Percentiles rank a stretch among this genome's conserved stretches.
phyloP scores from a whole-genome alignment of 2,797 vertebrate genomes.

The Loriculus beryllinus region DNA sequence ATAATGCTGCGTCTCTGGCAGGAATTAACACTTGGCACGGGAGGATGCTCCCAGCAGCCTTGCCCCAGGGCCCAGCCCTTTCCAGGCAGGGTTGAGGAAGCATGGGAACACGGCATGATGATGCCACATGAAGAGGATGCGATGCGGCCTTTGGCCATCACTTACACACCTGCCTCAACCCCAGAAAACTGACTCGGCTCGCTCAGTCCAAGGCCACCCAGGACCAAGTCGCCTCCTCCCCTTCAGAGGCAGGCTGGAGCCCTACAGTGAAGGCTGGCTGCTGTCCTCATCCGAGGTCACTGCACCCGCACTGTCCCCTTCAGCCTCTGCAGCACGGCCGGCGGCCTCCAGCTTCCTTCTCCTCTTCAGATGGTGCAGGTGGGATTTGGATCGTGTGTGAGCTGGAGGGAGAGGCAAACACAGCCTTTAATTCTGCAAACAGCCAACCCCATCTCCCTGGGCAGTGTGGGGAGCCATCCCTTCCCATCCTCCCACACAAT shows the following conservation, averaged over 20 bases:
- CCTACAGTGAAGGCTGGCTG: not conserved
- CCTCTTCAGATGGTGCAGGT: conserved; percentile 86
- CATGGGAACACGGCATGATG: not conserved
- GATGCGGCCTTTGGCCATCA: not conserved
- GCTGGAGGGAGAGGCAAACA: conserved; percentile 73
- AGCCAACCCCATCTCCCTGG: accelerated
- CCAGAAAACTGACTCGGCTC: not conserved
- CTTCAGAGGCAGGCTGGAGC: not conserved
- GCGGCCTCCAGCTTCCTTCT: conserved; percentile 74
- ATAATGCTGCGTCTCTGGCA: not conserved
- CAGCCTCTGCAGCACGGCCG: accelerated
- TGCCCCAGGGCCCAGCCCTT: not conserved
- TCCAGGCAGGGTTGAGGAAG: not conserved
- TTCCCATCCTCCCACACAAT: not conserved
- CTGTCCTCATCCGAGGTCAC: not conserved
- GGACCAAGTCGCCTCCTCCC: not conserved
- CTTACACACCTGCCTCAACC: not conserved
- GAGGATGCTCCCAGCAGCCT: not conserved
- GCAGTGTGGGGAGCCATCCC: not conserved
- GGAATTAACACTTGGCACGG: not conserved
- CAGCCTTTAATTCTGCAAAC: not conserved
- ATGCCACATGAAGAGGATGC: not conserved
- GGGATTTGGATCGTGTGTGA: conserved; percentile 90
- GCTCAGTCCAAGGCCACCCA: not conserved
- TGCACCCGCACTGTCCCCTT: not conserved